Percentiles rank a stretch among this genome's conserved stretches.
These are phyloP conservation scores for Proisotoma minuta DNA, from an alignment of 2,888 invertebrate species.

Conservation along the genomic window DNA sequence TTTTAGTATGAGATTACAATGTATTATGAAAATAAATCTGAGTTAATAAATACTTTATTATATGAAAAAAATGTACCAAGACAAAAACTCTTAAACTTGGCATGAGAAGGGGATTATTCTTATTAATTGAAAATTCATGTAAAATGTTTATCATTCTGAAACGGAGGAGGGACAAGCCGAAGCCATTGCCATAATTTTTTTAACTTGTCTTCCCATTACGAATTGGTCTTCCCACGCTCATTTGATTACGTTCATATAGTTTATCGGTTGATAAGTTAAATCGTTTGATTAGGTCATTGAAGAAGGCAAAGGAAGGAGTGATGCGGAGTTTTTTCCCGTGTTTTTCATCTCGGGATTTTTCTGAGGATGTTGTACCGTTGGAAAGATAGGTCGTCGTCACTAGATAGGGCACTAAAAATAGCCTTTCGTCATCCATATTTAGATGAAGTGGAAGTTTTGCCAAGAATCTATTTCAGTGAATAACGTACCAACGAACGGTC, in stretches of 20 bases:
- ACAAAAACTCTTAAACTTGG: too few relatives aligned
- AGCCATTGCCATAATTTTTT: too few relatives aligned
- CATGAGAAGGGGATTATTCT: too few relatives aligned
- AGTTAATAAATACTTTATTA: too few relatives aligned
- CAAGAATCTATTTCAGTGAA: conserved; percentile 25
- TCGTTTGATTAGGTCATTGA: conserved; percentile 19
- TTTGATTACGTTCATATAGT: neutral
- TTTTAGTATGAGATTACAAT: too few relatives aligned
- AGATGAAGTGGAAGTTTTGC: conserved; percentile 32
- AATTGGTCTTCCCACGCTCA: neutral
- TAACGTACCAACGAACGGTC: conserved; percentile 8
- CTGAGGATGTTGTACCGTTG: neutral
- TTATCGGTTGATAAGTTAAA: neutral
- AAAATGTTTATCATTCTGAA: too few relatives aligned
- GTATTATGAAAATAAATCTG: too few relatives aligned
- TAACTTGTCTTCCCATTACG: neutral
- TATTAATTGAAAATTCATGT: too few relatives aligned
- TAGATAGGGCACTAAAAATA: conserved; percentile 40
- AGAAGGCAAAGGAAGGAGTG: conserved; percentile 10
- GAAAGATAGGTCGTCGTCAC: conserved; percentile 27
- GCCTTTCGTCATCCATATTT: conserved; percentile 41
- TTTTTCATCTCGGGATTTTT: conserved; percentile 15
- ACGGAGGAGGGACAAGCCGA: too few relatives aligned
- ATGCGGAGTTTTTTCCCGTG: too few relatives aligned
- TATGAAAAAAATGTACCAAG: too few relatives aligned